These are phyloP conservation scores for Acrobasis suavella DNA, from an alignment of 2,888 invertebrate species.

Conservation along the genomic window DNA sequence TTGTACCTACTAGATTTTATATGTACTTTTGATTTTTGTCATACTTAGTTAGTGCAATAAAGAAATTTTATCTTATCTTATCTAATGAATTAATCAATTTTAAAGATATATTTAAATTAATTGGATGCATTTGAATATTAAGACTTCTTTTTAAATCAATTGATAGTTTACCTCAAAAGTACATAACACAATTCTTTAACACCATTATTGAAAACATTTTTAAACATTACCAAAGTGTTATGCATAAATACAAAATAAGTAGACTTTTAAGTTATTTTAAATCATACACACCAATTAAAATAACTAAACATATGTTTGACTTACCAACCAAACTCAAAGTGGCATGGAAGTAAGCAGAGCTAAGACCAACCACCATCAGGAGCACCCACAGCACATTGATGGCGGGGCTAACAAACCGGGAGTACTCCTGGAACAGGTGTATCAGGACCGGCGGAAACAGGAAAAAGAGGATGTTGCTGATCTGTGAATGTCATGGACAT, in stretches of 20 bases:
- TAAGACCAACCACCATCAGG: slow-evolving; percentile 89
- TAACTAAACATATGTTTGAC: slow-evolving; percentile 32
- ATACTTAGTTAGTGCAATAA: too few species aligned
- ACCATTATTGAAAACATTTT: too few species aligned
- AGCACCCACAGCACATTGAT: slow-evolving; percentile 92
- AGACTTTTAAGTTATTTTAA: not conserved
- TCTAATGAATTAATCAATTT: too few species aligned
- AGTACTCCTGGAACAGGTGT: slow-evolving; percentile 89
- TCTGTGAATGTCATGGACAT: slow-evolving; percentile 70
- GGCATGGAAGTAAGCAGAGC: slow-evolving; percentile 93
- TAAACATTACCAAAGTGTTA: too few species aligned
- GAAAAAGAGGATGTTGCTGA: slow-evolving; percentile 90
- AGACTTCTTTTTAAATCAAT: too few species aligned
- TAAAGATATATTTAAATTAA: too few species aligned
- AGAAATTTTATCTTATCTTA: too few species aligned
- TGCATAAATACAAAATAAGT: not conserved
- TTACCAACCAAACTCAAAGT: slow-evolving; percentile 89
- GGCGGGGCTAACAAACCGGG: slow-evolving; percentile 87
- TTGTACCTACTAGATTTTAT: too few species aligned
- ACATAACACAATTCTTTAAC: too few species aligned
- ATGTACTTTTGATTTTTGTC: too few species aligned
- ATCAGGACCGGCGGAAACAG: slow-evolving; percentile 89
- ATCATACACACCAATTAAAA: not conserved
- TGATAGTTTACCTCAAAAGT: too few species aligned
- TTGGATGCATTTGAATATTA: too few species aligned